Percentiles rank a stretch among this genome's conserved stretches.
These are phyloP conservation scores for Venusia cambrica DNA, from an alignment of 2,888 invertebrate species.

Conservation along the genomic window DNA sequence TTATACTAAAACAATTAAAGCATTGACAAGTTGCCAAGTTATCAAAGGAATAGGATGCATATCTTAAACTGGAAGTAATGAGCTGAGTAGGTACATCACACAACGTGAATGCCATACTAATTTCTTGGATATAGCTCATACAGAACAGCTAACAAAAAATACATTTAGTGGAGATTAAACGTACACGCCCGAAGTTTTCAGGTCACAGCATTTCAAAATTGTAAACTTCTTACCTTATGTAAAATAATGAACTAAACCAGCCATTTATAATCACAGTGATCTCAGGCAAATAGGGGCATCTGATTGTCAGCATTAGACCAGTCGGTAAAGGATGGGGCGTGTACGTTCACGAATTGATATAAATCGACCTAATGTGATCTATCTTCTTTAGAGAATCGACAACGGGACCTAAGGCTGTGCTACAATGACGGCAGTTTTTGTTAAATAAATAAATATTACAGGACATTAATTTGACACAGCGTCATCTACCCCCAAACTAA, in stretches of 20 bases:
- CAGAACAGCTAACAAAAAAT: constrained; percentile 3
- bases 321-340: constrained; percentile 54
- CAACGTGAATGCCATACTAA: constrained; percentile 16
- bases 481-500: too few species aligned
- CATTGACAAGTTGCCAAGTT: neutral
- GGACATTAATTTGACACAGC: too few species aligned
- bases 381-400: constrained; percentile 70
- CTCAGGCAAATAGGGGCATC: constrained; percentile 29
- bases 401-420: constrained; percentile 24
- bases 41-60: constrained; percentile 4
- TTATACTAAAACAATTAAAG: too few species aligned
- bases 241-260: constrained; percentile 7
- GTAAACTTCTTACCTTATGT: too few species aligned
- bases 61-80: constrained; percentile 15
- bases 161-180: too few species aligned
- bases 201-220: neutral
- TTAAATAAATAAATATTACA: too few species aligned
- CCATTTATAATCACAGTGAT: constrained; percentile 3
- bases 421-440: constrained; percentile 1
- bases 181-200: too few species aligned
- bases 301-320: constrained; percentile 57
- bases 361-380: constrained; percentile 66
- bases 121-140: neutral
- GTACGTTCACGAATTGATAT: constrained; percentile 74
- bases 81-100: constrained; percentile 17